Percentiles rank a stretch among this genome's conserved stretches.
These are phyloP conservation scores for Drosophila subpulchrella DNA, from an alignment of 1,140 invertebrate genomes.

Conservation along the genomic window DNA sequence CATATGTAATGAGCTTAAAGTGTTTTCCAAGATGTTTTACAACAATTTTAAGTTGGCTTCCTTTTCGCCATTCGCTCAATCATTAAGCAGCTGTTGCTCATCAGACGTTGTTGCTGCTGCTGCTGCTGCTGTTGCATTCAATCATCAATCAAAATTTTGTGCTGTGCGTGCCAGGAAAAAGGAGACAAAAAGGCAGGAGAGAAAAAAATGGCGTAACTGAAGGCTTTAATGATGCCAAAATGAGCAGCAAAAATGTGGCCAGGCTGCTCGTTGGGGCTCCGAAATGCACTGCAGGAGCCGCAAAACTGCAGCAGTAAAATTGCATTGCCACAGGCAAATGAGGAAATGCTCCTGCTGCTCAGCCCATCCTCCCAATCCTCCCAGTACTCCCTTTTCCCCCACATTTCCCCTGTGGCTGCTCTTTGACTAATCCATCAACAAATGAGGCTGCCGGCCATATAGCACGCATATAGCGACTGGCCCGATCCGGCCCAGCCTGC, in stretches of 20 bases:
- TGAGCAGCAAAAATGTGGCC: constrained; percentile 63
- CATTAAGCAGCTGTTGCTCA: constrained; percentile 81
- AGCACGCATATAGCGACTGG: constrained; percentile 41
- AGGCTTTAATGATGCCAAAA: constrained; percentile 75
- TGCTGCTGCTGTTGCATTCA: constrained; percentile 58
- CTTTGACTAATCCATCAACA: constrained; percentile 82
- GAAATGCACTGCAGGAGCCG: constrained; percentile 36
- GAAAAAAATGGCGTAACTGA: constrained; percentile 44
- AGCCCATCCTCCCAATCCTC: not conserved
- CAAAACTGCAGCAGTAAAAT: constrained; percentile 46
- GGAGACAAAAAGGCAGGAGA: constrained; percentile 17
- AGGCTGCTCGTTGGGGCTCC: constrained; percentile 25
- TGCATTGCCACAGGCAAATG: constrained; percentile 50
- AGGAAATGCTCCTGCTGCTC: constrained; percentile 57
- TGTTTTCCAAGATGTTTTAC: constrained; percentile 23
- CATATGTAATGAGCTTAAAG: constrained; percentile 19
- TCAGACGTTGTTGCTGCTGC: constrained; percentile 53
- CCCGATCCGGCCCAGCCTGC: not conserved
- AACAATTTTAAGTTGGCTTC: constrained; percentile 47
- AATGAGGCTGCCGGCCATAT: constrained; percentile 69
- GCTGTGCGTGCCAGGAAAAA: constrained; percentile 63
- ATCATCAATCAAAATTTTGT: constrained; percentile 82
- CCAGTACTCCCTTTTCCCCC: not conserved
- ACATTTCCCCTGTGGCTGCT: constrained; percentile 49
- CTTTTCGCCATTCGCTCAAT: constrained; percentile 62